Evolutionary conservation across 2,113 vertebrate species (phyloP), one percentile per base, ranked within the genome.

Genomic region (Erythrocercus mccallii): DNA sequence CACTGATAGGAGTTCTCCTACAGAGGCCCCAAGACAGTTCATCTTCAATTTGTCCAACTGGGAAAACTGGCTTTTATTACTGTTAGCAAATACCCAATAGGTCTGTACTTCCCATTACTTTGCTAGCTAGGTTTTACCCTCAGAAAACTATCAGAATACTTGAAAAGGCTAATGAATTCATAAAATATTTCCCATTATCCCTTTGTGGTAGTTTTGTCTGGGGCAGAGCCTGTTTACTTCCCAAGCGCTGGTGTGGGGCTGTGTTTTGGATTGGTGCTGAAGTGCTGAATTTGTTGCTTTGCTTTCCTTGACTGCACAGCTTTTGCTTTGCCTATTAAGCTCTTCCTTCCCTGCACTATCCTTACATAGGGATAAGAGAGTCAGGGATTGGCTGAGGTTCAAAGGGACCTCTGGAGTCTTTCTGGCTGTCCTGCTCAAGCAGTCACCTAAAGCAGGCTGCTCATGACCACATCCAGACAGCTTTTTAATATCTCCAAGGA

Each of bases 1-100:
- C 37, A 8, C 35, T 78, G 88, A 88, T 53, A 85, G 15, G 12
- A 38, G 28, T 86, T 88, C 74, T 91, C 79, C 81, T 84, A 30
- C 40, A 86, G 64, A 94, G 51, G 44, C 19, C 81, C 30, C 66
- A 92, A 42, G 71, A 90, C 23, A 66, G 28, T 60, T 73, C 17
- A 61, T 42, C 45, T 86, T 90, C 40, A 73, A 17, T 58, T 62
- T 71, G 35, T 86, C 51, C 71, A 88, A 2, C 3, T 22, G 27
- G 76, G 35, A 93, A 92, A 92, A 78, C 0, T 84, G 57, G 33
- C n/a, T 73, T 90, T 44, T n/a, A 30, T 66, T 88, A 35, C 20
- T 54, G 23, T n/a, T 35, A 76, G 58, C 53, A 79, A 91, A 51
- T 8, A 82, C 33, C 8, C 37, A 42, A 9, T 10, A 22, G 7